A percentile compares a stretch with the other conserved stretches of the same genome.
Conservation (phyloP, 2,888 invertebrate species). For the Cabera pusaria region DNA sequence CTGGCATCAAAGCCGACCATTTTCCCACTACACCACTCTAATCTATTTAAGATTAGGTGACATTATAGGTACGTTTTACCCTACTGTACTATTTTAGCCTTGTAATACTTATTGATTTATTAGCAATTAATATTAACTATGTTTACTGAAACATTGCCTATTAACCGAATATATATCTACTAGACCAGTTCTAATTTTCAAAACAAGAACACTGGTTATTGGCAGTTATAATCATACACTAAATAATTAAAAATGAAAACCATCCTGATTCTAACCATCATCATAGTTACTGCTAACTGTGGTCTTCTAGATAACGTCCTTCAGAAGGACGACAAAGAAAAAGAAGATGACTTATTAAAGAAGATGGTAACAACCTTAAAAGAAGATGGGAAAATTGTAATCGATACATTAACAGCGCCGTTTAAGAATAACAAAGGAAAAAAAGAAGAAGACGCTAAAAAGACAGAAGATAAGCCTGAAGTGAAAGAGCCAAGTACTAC, state of each 20-base stretch:
- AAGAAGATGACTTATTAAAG: conserved; percentile 16
- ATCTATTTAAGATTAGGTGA: no score
- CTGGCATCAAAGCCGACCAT: no score
- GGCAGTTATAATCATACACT: no score
- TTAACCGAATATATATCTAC: no score
- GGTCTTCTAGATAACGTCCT: conserved; percentile 21
- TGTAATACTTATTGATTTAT: no score
- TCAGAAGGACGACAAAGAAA: conserved; percentile 16
- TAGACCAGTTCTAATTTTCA: no score
- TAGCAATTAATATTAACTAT: no score
- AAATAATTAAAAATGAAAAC: conserved; percentile 21
- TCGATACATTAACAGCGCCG: conserved; percentile 16
- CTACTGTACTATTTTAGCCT: no score
- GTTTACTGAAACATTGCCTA: no score
- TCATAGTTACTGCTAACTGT: conserved; percentile 16
- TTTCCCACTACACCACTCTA: no score
- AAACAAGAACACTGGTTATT: not conserved
- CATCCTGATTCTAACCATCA: conserved; percentile 3
- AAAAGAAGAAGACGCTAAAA: conserved; percentile 4
- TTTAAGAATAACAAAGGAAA: conserved; percentile 7
- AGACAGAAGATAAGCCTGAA: conserved; percentile 1
- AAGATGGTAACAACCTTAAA: conserved; percentile 11
- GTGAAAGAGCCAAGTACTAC: not conserved
- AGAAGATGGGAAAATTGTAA: conserved; percentile 16
- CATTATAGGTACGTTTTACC: no score